Evolutionary conservation across 2,888 invertebrate genomes (phyloP), one percentile per base, ranked within the genome.

Genomic region (Spisula solida): DNA sequence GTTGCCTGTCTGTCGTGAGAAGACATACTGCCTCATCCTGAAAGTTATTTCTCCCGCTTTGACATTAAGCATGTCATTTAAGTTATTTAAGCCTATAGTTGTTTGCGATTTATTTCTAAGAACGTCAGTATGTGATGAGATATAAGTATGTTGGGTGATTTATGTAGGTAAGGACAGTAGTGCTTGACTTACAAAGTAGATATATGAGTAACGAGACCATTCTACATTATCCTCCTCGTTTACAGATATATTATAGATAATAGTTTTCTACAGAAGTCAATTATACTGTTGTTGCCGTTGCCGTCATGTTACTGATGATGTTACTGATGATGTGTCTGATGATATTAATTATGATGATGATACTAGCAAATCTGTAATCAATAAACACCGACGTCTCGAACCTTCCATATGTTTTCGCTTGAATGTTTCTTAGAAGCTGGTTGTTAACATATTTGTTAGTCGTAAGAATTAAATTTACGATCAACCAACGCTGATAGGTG

Each of bases 71-170:
- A 31, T 34, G 75, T 34, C 75, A 75, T 75, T 75, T 75, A 34
- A 75, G 75, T 75, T 75, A 75, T 75, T 75, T 75, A 75, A 75
- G 75, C 75, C 75, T 75, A 75, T 75, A 75, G 75, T 34, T 75
- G 41, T 34, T 18, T 12, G 18, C 34, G 34, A 75, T 75, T 75
- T 75, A 75, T 75, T 31, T 75, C 75, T 75, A 34, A 75, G 75
- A 75, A 34, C 16, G 75, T 25, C 34, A 75, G 8, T 75, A 25
- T 25, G 25, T 16, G 75, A 75, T 34, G 75, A 31, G 12, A 31
- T 31, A 75, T 31, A 16, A 34, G 75, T 34, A 75, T 34, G 0
- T 2, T 75, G 1, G 16, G 16, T 75, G 75, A 75, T 75, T 16
- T 14, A 75, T 34, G 60, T 66, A 4, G 2, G n/a, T 25, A 5